Base-by-base conservation (phyloP, 1,140 invertebrate genomes). In the Heliconius hewitsoni region DNA sequence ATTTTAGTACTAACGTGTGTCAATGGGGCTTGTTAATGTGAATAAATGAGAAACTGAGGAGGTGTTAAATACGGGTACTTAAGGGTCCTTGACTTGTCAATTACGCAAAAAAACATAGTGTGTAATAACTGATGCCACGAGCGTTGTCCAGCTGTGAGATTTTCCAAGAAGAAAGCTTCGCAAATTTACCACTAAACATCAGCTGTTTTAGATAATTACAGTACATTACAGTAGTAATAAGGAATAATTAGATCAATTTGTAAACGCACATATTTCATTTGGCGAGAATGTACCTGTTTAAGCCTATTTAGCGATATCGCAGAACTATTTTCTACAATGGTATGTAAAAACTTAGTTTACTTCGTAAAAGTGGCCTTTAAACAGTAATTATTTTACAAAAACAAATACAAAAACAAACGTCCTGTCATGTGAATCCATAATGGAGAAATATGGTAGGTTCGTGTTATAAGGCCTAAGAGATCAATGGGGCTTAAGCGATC, bases 41-140 rank as follows among this genome's bases (percentile, higher is more conserved):
- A 83, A 84, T 86, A 86, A 86, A 84, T 84, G 83, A 86, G 83
- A 77, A 81, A 82, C 82, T 83, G 83, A 86, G 79, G 83, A 87
- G 84, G 86, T 87, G 86, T 83, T 87, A 87, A 87, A 85, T 83
- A 83, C 78, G 79, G 80, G 80, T 87, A 86, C 80, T 87, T 87
- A 83, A 78, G 80, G 79, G 81, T 79, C 80, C 79, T 83, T 81
- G 82, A 82, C 79, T 81, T 76, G 79, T 74, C 71, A 78, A 80
- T 80, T 81, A 76, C 76, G 70, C 70, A 77, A 79, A 83, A 84
- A 79, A 82, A 78, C 71, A 75, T 80, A 80, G 79, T 80, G 30
- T 71, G 73, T 84, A 84, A 83, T 82, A 73, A 76, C 52, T 72
- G 76, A 79, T 81, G 83, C 78, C 81, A 81, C 80, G 80, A 78